Evolutionary conservation across 1,140 invertebrate genomes (phyloP).

Genomic region (Ceratitis capitata): DNA sequence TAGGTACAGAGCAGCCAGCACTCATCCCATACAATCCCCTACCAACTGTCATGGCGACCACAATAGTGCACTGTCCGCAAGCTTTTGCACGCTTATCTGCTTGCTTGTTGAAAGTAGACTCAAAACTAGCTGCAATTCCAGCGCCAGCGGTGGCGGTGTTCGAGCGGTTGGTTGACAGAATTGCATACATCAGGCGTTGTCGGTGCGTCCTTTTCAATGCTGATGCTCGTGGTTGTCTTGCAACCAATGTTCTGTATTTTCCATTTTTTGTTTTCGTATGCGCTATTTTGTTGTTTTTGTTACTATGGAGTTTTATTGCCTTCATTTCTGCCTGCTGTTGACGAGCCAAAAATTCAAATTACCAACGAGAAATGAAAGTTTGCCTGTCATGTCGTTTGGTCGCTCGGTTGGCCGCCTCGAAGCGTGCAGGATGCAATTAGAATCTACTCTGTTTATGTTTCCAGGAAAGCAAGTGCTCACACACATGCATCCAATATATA

Average conservation of each 20-base stretch:
- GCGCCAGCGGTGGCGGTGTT: not conserved
- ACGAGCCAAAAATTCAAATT: conserved; percentile 32
- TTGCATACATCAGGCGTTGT: not conserved
- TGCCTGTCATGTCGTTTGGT: conserved; percentile 7
- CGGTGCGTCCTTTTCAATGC: conserved; percentile 3
- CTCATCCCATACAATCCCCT: no score
- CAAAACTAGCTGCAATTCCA: not conserved
- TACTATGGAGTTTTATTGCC: not conserved
- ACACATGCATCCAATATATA: not conserved
- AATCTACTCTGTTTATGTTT: not conserved
- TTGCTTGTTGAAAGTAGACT: not conserved
- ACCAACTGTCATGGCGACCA: no score
- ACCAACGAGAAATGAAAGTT: conserved; percentile 13
- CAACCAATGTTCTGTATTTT: not conserved
- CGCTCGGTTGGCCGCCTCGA: conserved; percentile 4
- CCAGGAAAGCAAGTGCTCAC: no score
- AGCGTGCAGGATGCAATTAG: conserved; percentile 23
- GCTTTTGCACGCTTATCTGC: not conserved
- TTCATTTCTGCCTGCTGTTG: conserved; percentile 21
- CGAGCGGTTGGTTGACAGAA: not conserved
- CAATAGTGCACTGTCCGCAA: no score
- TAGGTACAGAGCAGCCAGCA: no score
- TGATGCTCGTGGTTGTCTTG: conserved; percentile 10
- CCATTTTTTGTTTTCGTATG: not conserved
- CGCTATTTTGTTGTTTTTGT: not conserved